Conservation (phyloP, 2,113 vertebrate genomes). For the Harpagus bidentatus region DNA sequence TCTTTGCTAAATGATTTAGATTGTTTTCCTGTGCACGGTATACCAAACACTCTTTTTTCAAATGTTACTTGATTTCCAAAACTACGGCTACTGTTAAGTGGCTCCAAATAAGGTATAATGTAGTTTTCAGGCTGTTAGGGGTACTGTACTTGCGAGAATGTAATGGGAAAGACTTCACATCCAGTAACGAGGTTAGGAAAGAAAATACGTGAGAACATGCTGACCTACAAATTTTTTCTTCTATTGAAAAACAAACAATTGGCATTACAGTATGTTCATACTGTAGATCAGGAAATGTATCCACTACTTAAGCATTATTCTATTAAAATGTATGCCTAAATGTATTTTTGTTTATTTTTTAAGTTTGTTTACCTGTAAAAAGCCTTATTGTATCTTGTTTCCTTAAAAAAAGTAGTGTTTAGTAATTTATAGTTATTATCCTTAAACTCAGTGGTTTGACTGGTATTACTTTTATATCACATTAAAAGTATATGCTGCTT, state of each 20-base stretch:
- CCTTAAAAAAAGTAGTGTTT: slow-evolving; percentile 37
- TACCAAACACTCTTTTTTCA: background rate
- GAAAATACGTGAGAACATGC: background rate
- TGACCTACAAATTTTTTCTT: background rate
- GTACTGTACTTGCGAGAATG: background rate
- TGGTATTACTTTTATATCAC: slow-evolving; percentile 61
- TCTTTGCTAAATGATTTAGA: background rate
- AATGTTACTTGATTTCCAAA: slow-evolving; percentile 20
- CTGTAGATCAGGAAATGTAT: slow-evolving; percentile 37
- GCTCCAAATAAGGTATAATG: background rate
- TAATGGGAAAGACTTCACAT: background rate
- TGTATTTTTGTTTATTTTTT: slow-evolving; percentile 63
- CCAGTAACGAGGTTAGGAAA: background rate
- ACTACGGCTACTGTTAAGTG: background rate
- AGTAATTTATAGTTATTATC: slow-evolving; percentile 53
- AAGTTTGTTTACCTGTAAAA: slow-evolving; percentile 66
- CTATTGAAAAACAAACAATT: slow-evolving; percentile 33
- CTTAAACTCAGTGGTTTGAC: slow-evolving; percentile 50
- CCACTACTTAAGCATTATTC: slow-evolving; percentile 8
- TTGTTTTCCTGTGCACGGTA: background rate
- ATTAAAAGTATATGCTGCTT: slow-evolving; percentile 64
- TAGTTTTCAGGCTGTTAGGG: slow-evolving; percentile 9
- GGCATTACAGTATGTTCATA: slow-evolving; percentile 27
- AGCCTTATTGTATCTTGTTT: slow-evolving; percentile 59
- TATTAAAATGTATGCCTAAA: slow-evolving; percentile 54